Base-by-base conservation (phyloP, 2,113 vertebrate genomes). In the Oceanites oceanicus region DNA sequence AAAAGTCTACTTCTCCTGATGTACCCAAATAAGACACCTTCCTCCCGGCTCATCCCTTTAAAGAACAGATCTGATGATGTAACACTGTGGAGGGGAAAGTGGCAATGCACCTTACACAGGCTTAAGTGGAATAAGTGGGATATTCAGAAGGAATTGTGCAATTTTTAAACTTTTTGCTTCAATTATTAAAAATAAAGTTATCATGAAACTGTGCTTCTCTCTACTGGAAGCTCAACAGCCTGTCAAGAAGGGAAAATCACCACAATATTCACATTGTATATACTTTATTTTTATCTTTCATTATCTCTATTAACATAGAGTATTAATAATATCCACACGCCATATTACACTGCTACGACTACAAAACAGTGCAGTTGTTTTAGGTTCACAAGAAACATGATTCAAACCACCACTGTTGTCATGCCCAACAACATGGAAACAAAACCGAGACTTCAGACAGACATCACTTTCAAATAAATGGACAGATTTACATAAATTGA, bases 291-390 rank as follows among this genome's bases (percentile, higher is more conserved):
- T 78, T 36, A 32, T 38, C 34, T 74, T 82, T 38, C 34, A 82
- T 26, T 53, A 72, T n/a, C 13, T 65, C 25, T 45, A 45, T 42
- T 47, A 65, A 49, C 19, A 56, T 21, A 17, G 42, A 52, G 34
- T 13, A 74, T 65, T 78, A 70, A 15, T 67, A 74, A 70, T 30
- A 92, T 7, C 20, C 34, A 58, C 20, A 17, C 8, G 23, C 11
- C 2, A 2, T 52, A 29, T 40, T 32, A 78, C 15, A 63, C 20
- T 68, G 7, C 25, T 17, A 40, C 0, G 0, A 32, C 42, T 18
- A 63, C 38, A n/a, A 47, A 92, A 45, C 52, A 25, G 13, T 16
- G 42, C 42, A 25, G 42, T 50, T 2, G 0, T 58, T 90, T 74
- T 55, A 80, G 49, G 36, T 80, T 62, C 45, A 63, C 22, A 58